phyloP scores from a whole-genome alignment of 2,113 vertebrate species.

The Physeter macrocephalus region DNA sequence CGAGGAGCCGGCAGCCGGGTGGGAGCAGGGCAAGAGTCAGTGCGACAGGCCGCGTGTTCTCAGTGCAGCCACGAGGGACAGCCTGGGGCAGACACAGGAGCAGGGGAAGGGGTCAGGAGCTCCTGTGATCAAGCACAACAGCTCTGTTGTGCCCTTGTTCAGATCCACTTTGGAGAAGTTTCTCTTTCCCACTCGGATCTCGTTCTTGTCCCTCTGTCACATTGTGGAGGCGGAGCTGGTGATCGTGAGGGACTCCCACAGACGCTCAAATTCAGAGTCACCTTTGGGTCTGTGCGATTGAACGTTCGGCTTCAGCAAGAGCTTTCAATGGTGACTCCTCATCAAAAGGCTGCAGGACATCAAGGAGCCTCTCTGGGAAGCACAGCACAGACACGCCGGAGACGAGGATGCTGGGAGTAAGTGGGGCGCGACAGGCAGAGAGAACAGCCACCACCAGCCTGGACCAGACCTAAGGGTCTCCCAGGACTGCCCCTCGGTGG shows the following conservation, averaged over 20 bases:
- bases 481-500: background rate
- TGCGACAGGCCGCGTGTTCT: background rate
- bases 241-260: background rate
- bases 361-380: background rate
- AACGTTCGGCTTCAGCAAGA: background rate
- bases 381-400: rapidly evolving
- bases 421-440: background rate
- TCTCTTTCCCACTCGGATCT: background rate
- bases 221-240: background rate
- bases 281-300: background rate
- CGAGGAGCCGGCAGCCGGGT: background rate
- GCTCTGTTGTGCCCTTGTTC: background rate
- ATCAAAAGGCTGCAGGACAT: background rate
- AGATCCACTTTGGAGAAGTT: background rate
- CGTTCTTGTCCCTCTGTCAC: background rate
- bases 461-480: background rate
- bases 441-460: background rate
- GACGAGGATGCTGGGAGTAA: background rate
- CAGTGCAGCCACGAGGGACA: too few species aligned
- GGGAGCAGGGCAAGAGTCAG: too few species aligned
- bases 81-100: background rate
- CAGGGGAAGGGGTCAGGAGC: rapidly evolving
- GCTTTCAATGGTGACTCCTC: rapidly evolving
- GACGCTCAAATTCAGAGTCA: background rate
- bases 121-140: too few species aligned